Conservation (phyloP, 2,797 vertebrate species). For the Parotocinclus haroldoi region DNA sequence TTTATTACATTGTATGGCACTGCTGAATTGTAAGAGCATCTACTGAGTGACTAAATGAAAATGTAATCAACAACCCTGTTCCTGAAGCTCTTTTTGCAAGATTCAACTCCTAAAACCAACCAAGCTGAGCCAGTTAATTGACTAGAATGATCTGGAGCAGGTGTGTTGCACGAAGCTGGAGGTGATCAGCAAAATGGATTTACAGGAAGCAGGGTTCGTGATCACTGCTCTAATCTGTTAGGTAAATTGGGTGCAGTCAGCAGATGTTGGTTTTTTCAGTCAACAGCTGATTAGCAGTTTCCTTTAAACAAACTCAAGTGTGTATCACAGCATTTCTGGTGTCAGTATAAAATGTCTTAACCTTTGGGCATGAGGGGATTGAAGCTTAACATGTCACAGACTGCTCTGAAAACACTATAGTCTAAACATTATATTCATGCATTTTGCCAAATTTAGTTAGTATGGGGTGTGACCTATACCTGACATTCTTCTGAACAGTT, state of each 20-base stretch:
- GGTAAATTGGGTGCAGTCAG: slow-evolving; percentile 38
- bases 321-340: slow-evolving; percentile 49
- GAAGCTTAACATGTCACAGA: slow-evolving; percentile 7
- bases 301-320: slow-evolving; percentile 52
- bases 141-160: slow-evolving; percentile 5
- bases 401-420: not conserved
- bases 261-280: slow-evolving; percentile 47
- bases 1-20: too few species aligned
- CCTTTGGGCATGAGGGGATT: slow-evolving; percentile 28
- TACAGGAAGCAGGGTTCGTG: too few species aligned
- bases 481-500: too few species aligned
- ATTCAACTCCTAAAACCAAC: too few species aligned
- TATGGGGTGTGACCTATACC: too few species aligned
- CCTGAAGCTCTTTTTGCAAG: too few species aligned
- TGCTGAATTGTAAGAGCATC: too few species aligned
- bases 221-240: slow-evolving; percentile 38
- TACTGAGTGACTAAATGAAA: too few species aligned
- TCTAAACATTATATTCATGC: slow-evolving; percentile 1
- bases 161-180: not conserved
- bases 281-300: slow-evolving; percentile 52
- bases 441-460: not conserved
- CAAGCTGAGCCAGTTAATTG: slow-evolving; percentile 1
- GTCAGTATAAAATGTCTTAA: slow-evolving; percentile 45
- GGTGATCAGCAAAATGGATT: too few species aligned
- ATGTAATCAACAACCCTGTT: too few species aligned